These are phyloP conservation scores for Notolabrus celidotus DNA, from an alignment of 2,797 vertebrate species.

Conservation along the genomic window DNA sequence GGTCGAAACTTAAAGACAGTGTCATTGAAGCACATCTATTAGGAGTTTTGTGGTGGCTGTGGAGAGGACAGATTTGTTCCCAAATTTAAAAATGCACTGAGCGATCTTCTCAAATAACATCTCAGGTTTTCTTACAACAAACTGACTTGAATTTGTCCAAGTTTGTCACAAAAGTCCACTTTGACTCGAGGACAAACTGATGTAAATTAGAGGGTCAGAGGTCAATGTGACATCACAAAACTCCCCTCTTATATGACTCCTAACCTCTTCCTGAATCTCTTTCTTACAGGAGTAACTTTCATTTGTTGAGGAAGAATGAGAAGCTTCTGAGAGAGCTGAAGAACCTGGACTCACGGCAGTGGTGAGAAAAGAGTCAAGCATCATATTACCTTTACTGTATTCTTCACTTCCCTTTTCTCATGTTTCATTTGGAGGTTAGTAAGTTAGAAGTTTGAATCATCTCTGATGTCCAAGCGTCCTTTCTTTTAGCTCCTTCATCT, in stretches of 20 bases:
- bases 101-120: too few species aligned
- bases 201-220: not conserved
- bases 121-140: too few species aligned
- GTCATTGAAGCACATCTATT: too few species aligned
- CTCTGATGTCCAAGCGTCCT: not conserved
- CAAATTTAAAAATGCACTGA: too few species aligned
- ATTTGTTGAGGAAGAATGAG: constrained; percentile 98
- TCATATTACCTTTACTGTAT: too few species aligned
- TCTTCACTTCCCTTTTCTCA: too few species aligned
- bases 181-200: not conserved
- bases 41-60: too few species aligned
- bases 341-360: constrained; percentile 97
- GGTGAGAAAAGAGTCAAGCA: constrained; percentile 90
- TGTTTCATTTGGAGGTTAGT: too few species aligned
- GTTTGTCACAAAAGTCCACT: too few species aligned
- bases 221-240: not conserved
- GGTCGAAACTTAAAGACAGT: too few species aligned
- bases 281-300: constrained; percentile 94
- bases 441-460: constrained; percentile 52
- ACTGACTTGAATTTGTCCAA: not conserved
- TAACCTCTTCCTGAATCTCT: constrained; percentile 13
- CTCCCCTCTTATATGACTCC: not conserved
- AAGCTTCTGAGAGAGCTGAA: constrained; percentile 97
- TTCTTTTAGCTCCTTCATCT: not conserved
- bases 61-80: too few species aligned